These are phyloP conservation scores for Neuroterus valhalla DNA, from an alignment of 1,140 invertebrate genomes.

Conservation along the genomic window DNA sequence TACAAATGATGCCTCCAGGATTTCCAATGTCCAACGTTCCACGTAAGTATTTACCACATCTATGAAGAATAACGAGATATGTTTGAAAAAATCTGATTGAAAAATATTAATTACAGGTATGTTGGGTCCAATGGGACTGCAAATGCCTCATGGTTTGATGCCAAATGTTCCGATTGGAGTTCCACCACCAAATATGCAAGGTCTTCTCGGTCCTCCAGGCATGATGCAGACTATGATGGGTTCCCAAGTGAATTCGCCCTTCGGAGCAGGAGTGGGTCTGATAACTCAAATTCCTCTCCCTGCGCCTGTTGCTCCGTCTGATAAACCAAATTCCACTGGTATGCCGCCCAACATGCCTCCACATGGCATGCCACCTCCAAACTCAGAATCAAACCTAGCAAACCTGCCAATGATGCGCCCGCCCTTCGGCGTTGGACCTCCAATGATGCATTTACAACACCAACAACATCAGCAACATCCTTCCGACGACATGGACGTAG, in stretches of 20 bases:
- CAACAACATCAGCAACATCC: slow-evolving; percentile 53
- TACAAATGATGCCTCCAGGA: slow-evolving; percentile 74
- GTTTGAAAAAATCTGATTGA: background rate
- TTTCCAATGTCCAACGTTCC: slow-evolving; percentile 74
- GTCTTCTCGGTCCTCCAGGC: slow-evolving; percentile 73
- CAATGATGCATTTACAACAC: slow-evolving; percentile 54
- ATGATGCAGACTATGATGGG: slow-evolving; percentile 76
- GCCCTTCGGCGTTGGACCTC: slow-evolving; percentile 65
- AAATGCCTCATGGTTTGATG: slow-evolving; percentile 77
- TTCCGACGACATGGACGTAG: slow-evolving; percentile 79
- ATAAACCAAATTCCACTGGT: slow-evolving; percentile 72
- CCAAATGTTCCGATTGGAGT: slow-evolving; percentile 79
- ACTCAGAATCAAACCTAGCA: slow-evolving; percentile 67
- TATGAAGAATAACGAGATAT: too few relatives aligned
- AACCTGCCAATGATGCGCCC: slow-evolving; percentile 70
- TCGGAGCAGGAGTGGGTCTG: slow-evolving; percentile 69
- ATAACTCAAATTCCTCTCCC: slow-evolving; percentile 73
- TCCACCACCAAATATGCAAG: slow-evolving; percentile 80
- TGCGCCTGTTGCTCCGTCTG: slow-evolving; percentile 70
- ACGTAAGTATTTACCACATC: slow-evolving; percentile 67
- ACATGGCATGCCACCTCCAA: slow-evolving; percentile 72
- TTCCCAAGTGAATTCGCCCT: slow-evolving; percentile 71
- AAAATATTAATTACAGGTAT: slow-evolving; percentile 62
- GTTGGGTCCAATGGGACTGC: slow-evolving; percentile 73
- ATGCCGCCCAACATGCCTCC: slow-evolving; percentile 72